These are phyloP conservation scores for Sarcophilus harrisii DNA, from an alignment of 2,797 vertebrate genomes.

Conservation along the genomic window DNA sequence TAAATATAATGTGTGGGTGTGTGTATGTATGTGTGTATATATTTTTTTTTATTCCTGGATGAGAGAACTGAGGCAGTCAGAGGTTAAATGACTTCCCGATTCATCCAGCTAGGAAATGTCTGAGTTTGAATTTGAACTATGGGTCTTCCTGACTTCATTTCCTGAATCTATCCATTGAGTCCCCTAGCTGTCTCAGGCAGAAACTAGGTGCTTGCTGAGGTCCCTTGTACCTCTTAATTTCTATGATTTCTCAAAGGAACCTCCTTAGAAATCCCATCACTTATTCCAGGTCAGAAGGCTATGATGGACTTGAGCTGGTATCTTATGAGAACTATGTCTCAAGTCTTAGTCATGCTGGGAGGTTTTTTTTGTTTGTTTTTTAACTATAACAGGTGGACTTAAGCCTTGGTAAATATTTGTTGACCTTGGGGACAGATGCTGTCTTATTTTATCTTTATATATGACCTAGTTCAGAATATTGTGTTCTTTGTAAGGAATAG, in stretches of 20 bases:
- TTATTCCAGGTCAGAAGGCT: neutral
- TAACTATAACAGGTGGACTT: neutral
- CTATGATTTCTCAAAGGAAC: neutral
- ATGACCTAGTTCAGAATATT: neutral
- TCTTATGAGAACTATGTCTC: neutral
- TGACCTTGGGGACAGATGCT: neutral
- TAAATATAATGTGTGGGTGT: neutral
- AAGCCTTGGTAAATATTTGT: neutral
- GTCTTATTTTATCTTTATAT: neutral
- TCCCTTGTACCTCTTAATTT: neutral
- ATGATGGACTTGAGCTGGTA: neutral
- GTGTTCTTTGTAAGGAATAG: neutral
- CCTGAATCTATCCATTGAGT: neutral
- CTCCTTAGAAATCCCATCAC: neutral
- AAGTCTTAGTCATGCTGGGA: neutral
- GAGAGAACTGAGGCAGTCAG: neutral
- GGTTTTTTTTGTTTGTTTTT: neutral
- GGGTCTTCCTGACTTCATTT: neutral
- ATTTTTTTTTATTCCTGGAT: neutral
- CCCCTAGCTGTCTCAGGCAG: neutral
- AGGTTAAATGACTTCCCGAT: neutral
- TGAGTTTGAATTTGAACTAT: neutral
- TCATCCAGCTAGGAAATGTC: neutral
- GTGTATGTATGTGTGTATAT: too few relatives aligned
- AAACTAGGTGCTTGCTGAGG: neutral